Evolutionary conservation across 1,140 invertebrate genomes (phyloP).

Genomic region (Drosophila tsacasi): DNA sequence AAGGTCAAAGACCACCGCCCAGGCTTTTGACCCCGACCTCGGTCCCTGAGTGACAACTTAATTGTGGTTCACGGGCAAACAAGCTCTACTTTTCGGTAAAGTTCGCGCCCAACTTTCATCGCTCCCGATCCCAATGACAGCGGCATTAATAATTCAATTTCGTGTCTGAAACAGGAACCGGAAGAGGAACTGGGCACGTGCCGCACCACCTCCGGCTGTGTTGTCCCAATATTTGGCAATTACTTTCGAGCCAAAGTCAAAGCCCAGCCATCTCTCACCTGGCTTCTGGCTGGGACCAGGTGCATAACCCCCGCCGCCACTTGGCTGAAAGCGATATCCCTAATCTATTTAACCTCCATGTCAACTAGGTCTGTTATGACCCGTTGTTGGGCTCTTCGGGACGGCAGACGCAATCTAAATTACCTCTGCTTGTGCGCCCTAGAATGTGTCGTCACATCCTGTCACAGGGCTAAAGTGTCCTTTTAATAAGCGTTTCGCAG

Average conservation of each 20-base stretch:
- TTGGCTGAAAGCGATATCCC: constrained; percentile 76
- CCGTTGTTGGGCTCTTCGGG: constrained; percentile 13
- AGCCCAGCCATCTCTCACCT: constrained; percentile 6
- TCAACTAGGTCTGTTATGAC: constrained; percentile 57
- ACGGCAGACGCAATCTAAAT: constrained; percentile 70
- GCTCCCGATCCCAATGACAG: constrained; percentile 70
- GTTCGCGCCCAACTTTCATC: constrained; percentile 61
- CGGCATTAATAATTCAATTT: constrained; percentile 82
- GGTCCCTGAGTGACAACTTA: constrained; percentile 68
- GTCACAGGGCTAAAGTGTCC: constrained; percentile 63
- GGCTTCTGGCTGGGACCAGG: constrained; percentile 33
- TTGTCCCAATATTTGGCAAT: constrained; percentile 81
- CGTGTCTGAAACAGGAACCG: constrained; percentile 35
- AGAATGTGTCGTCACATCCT: constrained; percentile 74
- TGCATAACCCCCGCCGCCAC: constrained; percentile 41
- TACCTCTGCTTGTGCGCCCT: constrained; percentile 59
- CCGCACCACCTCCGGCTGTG: constrained; percentile 22
- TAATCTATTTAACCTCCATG: constrained; percentile 82
- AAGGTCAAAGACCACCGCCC: constrained; percentile 57
- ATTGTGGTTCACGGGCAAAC: constrained; percentile 71
- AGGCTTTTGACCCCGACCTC: constrained; percentile 29
- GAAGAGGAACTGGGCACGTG: constrained; percentile 25
- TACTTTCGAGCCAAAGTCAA: constrained; percentile 54
- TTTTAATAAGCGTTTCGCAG: constrained; percentile 78
- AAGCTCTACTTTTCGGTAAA: constrained; percentile 45